Conservation (phyloP, 2,113 vertebrate genomes). For the Paedocypris sp. region DNA sequence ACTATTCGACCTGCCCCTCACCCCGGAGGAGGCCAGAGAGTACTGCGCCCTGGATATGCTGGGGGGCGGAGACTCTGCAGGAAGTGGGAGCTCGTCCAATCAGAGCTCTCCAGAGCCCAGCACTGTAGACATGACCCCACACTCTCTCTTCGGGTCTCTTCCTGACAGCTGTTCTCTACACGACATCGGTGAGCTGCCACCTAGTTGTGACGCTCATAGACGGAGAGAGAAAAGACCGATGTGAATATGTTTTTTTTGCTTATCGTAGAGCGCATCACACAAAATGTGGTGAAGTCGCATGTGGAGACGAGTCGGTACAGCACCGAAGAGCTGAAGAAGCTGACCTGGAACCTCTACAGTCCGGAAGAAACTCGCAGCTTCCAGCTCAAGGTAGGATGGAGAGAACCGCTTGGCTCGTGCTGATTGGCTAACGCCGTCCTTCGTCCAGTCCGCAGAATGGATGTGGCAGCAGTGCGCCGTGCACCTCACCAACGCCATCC, state of each 20-base stretch:
- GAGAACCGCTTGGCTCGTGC: too few species aligned
- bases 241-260: not conserved
- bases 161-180: constrained; percentile 60
- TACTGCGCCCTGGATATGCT: constrained; percentile 75
- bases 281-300: constrained; percentile 80
- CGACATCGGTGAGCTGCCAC: constrained; percentile 67
- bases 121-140: constrained; percentile 66
- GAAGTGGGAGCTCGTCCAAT: constrained; percentile 64
- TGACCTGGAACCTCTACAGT: constrained; percentile 70
- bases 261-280: constrained; percentile 67
- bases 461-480: constrained; percentile 85
- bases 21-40: constrained; percentile 61
- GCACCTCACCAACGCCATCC: constrained; percentile 82
- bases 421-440: too few species aligned
- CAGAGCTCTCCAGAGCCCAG: constrained; percentile 72
- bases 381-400: constrained; percentile 81
- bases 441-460: constrained; percentile 69
- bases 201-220: too few species aligned
- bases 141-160: constrained; percentile 51
- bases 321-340: constrained; percentile 72
- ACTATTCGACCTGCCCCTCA: constrained; percentile 78
- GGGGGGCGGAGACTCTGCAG: constrained; percentile 32
- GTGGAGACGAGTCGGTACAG: constrained; percentile 81
- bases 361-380: constrained; percentile 69
- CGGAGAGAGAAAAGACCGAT: not conserved